These are phyloP conservation scores for Zhengitettix transpicula DNA, from an alignment of 2,888 invertebrate genomes.

Conservation along the genomic window DNA sequence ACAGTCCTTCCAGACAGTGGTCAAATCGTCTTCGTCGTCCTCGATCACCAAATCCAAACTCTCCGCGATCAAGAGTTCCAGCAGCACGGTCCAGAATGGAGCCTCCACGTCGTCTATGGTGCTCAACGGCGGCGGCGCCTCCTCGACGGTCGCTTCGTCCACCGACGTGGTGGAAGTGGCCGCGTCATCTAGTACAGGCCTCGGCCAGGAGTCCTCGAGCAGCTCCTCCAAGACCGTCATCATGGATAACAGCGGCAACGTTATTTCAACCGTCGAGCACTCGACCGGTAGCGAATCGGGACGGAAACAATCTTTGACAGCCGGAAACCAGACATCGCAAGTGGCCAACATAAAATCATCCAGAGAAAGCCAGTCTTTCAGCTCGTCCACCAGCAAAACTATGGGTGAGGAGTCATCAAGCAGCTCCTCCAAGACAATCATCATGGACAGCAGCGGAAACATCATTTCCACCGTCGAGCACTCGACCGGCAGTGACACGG, in stretches of 20 bases:
- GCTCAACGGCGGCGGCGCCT: no score
- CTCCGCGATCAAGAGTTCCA: neutral
- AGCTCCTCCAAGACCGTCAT: neutral
- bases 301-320: no score
- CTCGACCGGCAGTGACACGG: neutral
- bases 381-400: neutral
- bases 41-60: neutral
- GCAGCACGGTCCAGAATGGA: neutral
- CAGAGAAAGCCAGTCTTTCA: no score
- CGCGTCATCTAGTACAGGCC: neutral
- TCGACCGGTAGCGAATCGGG: no score
- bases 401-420: neutral
- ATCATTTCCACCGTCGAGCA: neutral
- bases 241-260: no score
- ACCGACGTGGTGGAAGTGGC: no score
- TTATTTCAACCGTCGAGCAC: no score
- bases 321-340: no score
- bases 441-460: neutral
- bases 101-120: no score
- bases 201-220: neutral
- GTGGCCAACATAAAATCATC: no score
- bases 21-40: conserved; percentile 6
- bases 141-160: no score
- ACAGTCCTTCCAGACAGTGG: conserved; percentile 8
- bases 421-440: neutral